Percentiles rank a stretch among this genome's conserved stretches.
phyloP scores from a whole-genome alignment of 2,113 vertebrate species.

The Pseudopodoces humilis region DNA sequence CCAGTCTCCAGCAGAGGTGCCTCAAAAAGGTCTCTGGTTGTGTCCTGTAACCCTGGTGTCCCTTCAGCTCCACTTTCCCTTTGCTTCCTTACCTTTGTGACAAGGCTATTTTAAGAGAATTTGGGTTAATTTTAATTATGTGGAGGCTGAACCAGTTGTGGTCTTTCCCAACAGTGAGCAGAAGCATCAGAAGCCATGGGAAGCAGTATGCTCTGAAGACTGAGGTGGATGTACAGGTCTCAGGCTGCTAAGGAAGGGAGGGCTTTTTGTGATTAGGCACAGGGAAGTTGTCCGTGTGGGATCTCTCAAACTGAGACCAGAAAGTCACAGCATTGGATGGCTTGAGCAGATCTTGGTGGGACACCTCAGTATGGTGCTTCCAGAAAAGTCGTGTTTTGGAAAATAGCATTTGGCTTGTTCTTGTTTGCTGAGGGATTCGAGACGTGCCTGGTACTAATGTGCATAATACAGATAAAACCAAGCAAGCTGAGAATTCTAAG shows the following conservation, averaged over 20 bases:
- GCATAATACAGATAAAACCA: not conserved
- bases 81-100: not conserved
- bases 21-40: not conserved
- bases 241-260: not conserved
- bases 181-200: not conserved
- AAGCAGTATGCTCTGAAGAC: accelerated
- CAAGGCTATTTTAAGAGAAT: not conserved
- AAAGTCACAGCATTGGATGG: not conserved
- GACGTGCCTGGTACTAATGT: not conserved
- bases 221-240: not conserved
- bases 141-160: not conserved
- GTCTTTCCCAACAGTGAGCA: not conserved
- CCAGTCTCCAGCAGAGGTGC: not conserved
- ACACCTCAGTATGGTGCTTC: not conserved
- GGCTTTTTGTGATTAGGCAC: not conserved
- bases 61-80: not conserved
- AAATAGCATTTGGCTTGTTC: not conserved
- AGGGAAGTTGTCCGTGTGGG: not conserved
- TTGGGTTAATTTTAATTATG: not conserved
- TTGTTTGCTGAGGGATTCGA: not conserved
- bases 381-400: not conserved
- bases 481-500: not conserved
- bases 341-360: not conserved
- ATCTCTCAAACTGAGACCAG: not conserved
- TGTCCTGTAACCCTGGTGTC: not conserved